Base-by-base conservation (phyloP, 1,140 invertebrate genomes). In the Augochlora pura region DNA sequence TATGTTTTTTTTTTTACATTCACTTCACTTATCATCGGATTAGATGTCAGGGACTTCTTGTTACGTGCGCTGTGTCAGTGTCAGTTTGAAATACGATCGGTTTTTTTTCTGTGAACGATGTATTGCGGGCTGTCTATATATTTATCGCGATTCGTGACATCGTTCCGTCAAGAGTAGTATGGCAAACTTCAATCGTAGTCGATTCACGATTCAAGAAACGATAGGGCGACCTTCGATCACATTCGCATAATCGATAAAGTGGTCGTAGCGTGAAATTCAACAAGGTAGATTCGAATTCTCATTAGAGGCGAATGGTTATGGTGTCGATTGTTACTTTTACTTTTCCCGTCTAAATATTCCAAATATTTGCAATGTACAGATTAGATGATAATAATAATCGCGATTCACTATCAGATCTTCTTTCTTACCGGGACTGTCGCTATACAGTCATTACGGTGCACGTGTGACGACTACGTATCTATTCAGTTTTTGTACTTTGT, bases 401-500 rank as follows among this genome's bases (percentile, higher is more conserved):
- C 42, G 42, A 42, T 42, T 9, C 9, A 42, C 10, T 42, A 42
- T 42, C 42, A 18, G 16, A 52, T 52, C 16, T 18, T 16, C 9
- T 52, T 52, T 18, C 14, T 52, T 52, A 14, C 49, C 49, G 49
- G 49, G 49, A 5, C 12, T 49, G 16, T 49, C 49, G 12, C 9
- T 42, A 12, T 42, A 10, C 42, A 46, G 9, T 0, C 9, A 1
- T 72, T 39, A 27, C 14, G 18, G 38, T 25, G 52, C 68, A 72
- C 76, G 39, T 69, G 57, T 64, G 46, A 72, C 38, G 32, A 72
- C 72, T 64, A 18, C 18, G 64, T 57, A 32, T 49, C 70, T 68
- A 54, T 72, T 77, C 27, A 46, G 7, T 49, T 72, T n/a, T 1
- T n/a, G 76, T 16, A 78, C 76, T 78, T 78, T 78, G 76, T 72